These are phyloP conservation scores for Euschistus heros DNA, from an alignment of 1,140 invertebrate genomes.

Conservation along the genomic window DNA sequence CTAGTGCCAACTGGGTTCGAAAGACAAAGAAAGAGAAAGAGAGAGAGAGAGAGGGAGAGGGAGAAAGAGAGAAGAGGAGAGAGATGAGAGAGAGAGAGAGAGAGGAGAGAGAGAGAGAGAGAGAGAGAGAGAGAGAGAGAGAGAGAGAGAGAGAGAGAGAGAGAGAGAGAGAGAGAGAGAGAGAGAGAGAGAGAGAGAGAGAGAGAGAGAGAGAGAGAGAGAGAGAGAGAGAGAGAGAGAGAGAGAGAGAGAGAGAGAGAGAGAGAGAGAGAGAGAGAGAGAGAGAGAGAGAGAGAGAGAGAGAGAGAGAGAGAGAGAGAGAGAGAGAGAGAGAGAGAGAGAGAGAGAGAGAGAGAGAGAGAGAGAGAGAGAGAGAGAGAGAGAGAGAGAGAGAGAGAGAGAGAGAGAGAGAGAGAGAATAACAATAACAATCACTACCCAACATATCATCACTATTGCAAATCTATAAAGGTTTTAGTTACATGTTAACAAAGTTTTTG, in stretches of 20 bases:
- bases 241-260: constrained; percentile 26
- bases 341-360: neutral
- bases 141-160: constrained; percentile 31
- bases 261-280: constrained; percentile 27
- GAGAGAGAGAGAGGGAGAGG: neutral
- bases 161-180: constrained; percentile 30
- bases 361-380: neutral
- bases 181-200: constrained; percentile 30
- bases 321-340: neutral
- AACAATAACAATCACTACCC: no score
- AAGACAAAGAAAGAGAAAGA: no score
- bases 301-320: neutral
- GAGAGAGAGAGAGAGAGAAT: neutral
- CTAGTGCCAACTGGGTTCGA: no score
- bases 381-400: neutral
- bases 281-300: constrained; percentile 20
- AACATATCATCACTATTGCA: no score
- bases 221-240: constrained; percentile 26
- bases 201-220: constrained; percentile 29
- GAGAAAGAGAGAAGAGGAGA: constrained; percentile 19
- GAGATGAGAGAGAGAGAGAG: constrained; percentile 15
- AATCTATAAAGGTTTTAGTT: no score
- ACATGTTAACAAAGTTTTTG: no score
- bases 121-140: constrained; percentile 28
- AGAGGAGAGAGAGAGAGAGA: constrained; percentile 23